Evolutionary conservation across 2,113 vertebrate species (phyloP).

Genomic region (Hippoglossus stenolepis): DNA sequence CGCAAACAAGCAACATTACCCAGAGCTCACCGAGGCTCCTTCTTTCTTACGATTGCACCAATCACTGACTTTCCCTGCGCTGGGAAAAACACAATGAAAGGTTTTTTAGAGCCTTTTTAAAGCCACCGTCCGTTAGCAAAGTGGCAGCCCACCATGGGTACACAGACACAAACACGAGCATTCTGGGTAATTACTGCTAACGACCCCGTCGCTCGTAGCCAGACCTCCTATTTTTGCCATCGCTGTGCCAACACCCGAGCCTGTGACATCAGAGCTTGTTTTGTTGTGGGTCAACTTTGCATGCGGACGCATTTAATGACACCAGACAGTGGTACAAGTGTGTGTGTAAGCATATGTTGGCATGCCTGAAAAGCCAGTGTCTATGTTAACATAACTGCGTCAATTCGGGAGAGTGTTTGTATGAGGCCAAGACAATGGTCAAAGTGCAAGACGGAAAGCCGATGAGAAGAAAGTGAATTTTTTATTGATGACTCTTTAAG

Average conservation of each 20-base stretch:
- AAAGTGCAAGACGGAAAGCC: constrained; percentile 34
- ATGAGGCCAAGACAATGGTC: constrained; percentile 50
- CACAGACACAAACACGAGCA: constrained; percentile 73
- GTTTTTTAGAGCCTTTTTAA: constrained; percentile 70
- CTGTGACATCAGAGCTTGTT: constrained; percentile 78
- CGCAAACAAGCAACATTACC: constrained; percentile 69
- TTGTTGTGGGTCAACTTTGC: constrained; percentile 79
- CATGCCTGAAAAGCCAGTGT: constrained; percentile 37
- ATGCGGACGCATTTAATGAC: constrained; percentile 77
- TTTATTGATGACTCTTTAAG: constrained; percentile 41
- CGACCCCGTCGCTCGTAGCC: constrained; percentile 70
- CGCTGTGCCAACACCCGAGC: constrained; percentile 73
- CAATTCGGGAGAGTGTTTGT: constrained; percentile 24
- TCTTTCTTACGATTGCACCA: constrained; percentile 52
- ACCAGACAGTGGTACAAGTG: constrained; percentile 63
- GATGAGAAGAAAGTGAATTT: constrained; percentile 51
- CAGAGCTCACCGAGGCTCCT: constrained; percentile 17
- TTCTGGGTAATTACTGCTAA: constrained; percentile 83
- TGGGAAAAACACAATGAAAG: constrained; percentile 74
- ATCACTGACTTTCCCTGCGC: constrained; percentile 64
- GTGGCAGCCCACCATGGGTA: constrained; percentile 74
- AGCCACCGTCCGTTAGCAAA: constrained; percentile 71
- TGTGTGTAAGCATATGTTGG: constrained; percentile 45
- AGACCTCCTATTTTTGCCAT: constrained; percentile 74
- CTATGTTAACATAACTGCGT: constrained; percentile 30